Evolutionary conservation across 2,888 invertebrate species (phyloP).

Genomic region (Pyrrhosoma nymphula): DNA sequence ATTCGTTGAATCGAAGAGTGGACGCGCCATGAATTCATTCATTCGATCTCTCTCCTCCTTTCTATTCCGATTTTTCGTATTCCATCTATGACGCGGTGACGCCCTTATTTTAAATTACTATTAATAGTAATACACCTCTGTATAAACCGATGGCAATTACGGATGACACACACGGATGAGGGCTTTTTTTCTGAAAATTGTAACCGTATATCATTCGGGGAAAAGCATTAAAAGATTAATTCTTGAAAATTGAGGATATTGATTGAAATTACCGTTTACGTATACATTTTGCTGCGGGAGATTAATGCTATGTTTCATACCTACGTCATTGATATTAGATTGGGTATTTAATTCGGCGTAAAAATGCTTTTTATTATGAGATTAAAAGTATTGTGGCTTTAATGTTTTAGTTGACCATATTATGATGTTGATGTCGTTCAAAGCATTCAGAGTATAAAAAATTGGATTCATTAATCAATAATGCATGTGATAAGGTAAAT

Average conservation of each 20-base stretch:
- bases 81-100: not conserved
- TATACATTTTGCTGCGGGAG: too few species aligned
- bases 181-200: not conserved
- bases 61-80: not conserved
- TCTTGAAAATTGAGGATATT: not conserved
- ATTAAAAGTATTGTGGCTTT: too few species aligned
- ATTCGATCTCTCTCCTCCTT: not conserved
- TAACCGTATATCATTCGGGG: not conserved
- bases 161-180: not conserved
- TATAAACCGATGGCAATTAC: not conserved
- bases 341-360: too few species aligned
- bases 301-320: too few species aligned
- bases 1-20: not conserved
- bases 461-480: too few species aligned
- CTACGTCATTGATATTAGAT: too few species aligned
- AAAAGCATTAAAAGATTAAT: not conserved
- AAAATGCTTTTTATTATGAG: too few species aligned
- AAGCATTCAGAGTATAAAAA: too few species aligned
- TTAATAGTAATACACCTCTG: not conserved
- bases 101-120: not conserved
- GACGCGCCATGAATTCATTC: constrained; percentile 35
- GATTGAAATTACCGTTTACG: not conserved
- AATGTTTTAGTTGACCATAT: too few species aligned
- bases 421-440: too few species aligned
- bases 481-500: too few species aligned